phyloP scores from a whole-genome alignment of 2,888 invertebrate species.

The Scrobipalpa costella region DNA sequence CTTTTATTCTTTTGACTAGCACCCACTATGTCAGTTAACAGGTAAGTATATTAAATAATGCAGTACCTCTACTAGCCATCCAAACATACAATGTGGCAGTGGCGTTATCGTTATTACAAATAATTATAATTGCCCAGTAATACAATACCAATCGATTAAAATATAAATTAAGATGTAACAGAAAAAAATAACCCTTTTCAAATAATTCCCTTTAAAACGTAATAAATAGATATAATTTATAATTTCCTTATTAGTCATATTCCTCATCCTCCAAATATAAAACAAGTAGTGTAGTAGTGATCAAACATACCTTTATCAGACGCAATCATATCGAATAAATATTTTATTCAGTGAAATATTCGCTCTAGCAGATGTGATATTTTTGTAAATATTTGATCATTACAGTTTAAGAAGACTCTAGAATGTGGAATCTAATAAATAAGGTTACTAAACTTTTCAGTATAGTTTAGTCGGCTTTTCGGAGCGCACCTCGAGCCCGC shows the following conservation, averaged over 20 bases:
- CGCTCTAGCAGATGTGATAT: neutral
- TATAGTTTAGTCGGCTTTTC: conserved; percentile 84
- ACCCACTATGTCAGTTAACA: neutral
- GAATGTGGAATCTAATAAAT: conserved; percentile 25
- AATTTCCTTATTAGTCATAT: conserved; percentile 20
- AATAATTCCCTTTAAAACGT: neutral
- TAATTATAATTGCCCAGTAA: neutral
- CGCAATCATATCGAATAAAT: neutral
- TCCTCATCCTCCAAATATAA: conserved; percentile 20
- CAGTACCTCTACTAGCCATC: neutral
- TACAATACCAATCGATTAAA: neutral
- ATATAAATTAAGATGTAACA: neutral
- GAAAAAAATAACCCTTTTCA: conserved; percentile 3
- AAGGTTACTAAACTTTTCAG: neutral
- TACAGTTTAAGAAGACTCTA: neutral
- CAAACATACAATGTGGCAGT: conserved; percentile 6
- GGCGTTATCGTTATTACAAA: neutral
- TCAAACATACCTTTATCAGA: neutral
- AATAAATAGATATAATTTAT: neutral
- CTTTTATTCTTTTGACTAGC: neutral
- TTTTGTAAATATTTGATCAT: neutral
- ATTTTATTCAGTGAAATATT: neutral
- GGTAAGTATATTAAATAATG: neutral
- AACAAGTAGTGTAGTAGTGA: neutral
- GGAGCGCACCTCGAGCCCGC: conserved; percentile 86